Percentiles rank a stretch among this genome's conserved stretches.
These are phyloP conservation scores for Sminthurinus aureus DNA, from an alignment of 2,888 invertebrate genomes.

Conservation along the genomic window DNA sequence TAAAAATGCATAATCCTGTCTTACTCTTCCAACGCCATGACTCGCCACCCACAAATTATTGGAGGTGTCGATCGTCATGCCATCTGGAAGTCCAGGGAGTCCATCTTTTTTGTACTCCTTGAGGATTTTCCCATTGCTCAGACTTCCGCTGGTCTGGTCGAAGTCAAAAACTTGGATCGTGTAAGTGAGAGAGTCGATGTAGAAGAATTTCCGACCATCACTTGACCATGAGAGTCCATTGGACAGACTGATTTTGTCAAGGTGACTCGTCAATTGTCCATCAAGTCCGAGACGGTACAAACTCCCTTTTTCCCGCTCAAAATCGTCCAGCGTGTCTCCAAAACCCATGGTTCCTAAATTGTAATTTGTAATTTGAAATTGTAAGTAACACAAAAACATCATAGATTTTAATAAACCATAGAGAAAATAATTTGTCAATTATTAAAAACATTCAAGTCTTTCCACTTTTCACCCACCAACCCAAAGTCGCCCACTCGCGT, in stretches of 20 bases:
- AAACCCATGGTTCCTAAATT: neutral
- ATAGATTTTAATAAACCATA: neutral
- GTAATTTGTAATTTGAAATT: too few relatives aligned
- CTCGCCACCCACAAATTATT: slow-evolving; percentile 81
- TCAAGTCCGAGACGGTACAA: neutral
- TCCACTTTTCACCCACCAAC: neutral
- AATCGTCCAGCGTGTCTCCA: neutral
- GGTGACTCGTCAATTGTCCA: neutral
- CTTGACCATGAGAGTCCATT: neutral
- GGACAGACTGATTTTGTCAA: neutral
- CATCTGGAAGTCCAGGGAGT: slow-evolving; percentile 72
- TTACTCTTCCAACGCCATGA: slow-evolving; percentile 61
- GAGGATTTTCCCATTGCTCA: neutral
- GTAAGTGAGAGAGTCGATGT: neutral
- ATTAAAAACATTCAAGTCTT: neutral
- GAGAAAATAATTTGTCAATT: neutral
- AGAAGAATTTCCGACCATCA: neutral
- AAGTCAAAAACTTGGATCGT: neutral
- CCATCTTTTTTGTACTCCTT: slow-evolving; percentile 67
- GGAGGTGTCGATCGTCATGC: slow-evolving; percentile 80
- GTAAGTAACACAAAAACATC: too few relatives aligned
- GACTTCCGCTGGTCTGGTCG: neutral
- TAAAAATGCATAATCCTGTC: too few relatives aligned
- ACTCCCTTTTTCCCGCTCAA: neutral
- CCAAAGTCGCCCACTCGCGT: neutral